Percentiles rank a stretch among this genome's conserved stretches.
These are phyloP conservation scores for Megastigmus dorsalis DNA, from an alignment of 2,888 invertebrate species.

Conservation along the genomic window DNA sequence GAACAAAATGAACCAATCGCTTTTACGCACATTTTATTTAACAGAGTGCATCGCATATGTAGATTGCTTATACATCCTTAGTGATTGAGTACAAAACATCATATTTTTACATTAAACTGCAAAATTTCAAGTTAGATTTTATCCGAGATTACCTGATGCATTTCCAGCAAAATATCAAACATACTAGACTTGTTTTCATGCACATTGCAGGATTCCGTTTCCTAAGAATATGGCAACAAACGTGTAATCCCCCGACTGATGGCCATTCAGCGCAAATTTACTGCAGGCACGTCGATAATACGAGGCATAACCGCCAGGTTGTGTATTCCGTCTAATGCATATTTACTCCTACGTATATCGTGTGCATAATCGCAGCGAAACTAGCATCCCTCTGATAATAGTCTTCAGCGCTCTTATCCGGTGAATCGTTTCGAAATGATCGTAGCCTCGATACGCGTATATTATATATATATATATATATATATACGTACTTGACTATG, in stretches of 20 bases:
- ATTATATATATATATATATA: neutral
- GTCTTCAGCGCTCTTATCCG: slow-evolving; percentile 8
- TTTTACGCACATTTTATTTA: too few species aligned
- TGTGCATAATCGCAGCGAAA: slow-evolving; percentile 16
- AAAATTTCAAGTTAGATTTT: too few species aligned
- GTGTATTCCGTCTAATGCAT: neutral
- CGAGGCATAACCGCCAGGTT: slow-evolving; percentile 14
- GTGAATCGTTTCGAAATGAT: slow-evolving; percentile 19
- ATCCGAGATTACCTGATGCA: too few species aligned
- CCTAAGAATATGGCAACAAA: neutral
- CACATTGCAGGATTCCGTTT: too few species aligned
- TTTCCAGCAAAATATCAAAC: too few species aligned
- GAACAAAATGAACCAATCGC: too few species aligned
- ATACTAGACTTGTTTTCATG: too few species aligned
- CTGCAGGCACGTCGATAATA: neutral
- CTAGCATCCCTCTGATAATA: slow-evolving; percentile 23
- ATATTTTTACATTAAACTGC: too few species aligned
- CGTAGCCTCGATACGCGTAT: neutral
- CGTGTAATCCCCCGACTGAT: neutral
- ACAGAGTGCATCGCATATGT: too few species aligned
- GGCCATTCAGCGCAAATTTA: slow-evolving; percentile 5
- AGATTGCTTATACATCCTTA: too few species aligned
- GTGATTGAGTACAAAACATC: too few species aligned
- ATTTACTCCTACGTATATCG: neutral
- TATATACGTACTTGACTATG: neutral